Evolutionary conservation across 2,888 invertebrate genomes (phyloP).

Genomic region (Malachius bipustulatus): DNA sequence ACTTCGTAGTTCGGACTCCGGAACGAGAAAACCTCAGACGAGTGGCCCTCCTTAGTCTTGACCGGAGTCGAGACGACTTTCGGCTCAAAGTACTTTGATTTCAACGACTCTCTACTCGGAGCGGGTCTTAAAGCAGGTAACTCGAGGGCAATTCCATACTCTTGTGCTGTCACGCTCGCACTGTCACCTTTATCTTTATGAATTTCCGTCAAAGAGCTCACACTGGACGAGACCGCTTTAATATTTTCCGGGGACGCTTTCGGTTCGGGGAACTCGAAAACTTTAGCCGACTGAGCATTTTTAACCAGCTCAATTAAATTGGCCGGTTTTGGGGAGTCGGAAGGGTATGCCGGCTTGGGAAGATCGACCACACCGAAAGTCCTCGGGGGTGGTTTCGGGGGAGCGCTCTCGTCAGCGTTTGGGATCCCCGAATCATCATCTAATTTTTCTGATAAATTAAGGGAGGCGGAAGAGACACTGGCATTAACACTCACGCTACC

Average conservation of each 20-base stretch:
- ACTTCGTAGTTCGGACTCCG: slow-evolving; percentile 22
- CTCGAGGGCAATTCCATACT: too few species aligned
- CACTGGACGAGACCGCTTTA: slow-evolving; percentile 3
- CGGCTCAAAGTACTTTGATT: slow-evolving; percentile 27
- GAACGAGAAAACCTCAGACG: slow-evolving; percentile 12
- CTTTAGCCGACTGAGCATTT: slow-evolving; percentile 1
- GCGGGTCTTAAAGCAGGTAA: neutral
- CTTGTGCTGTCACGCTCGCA: neutral
- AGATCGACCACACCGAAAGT: slow-evolving; percentile 22
- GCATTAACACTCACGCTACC: too few species aligned
- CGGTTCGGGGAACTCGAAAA: slow-evolving; percentile 12
- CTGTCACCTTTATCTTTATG: too few species aligned
- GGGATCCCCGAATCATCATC: slow-evolving; percentile 9
- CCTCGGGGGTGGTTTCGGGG: slow-evolving; percentile 35
- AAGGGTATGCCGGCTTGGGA: slow-evolving; percentile 29
- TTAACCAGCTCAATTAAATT: slow-evolving; percentile 19
- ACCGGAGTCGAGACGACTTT: slow-evolving; percentile 28
- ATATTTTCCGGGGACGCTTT: slow-evolving; percentile 9
- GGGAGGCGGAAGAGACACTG: neutral
- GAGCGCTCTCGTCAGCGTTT: slow-evolving; percentile 24
- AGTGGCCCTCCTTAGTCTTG: slow-evolving; percentile 20
- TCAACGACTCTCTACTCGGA: slow-evolving; percentile 6
- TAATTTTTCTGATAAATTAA: neutral
- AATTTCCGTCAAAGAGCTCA: neutral
- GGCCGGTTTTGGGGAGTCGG: slow-evolving; percentile 29